These are phyloP conservation scores for Drosophila dives DNA, from an alignment of 2,888 invertebrate genomes.

Conservation along the genomic window DNA sequence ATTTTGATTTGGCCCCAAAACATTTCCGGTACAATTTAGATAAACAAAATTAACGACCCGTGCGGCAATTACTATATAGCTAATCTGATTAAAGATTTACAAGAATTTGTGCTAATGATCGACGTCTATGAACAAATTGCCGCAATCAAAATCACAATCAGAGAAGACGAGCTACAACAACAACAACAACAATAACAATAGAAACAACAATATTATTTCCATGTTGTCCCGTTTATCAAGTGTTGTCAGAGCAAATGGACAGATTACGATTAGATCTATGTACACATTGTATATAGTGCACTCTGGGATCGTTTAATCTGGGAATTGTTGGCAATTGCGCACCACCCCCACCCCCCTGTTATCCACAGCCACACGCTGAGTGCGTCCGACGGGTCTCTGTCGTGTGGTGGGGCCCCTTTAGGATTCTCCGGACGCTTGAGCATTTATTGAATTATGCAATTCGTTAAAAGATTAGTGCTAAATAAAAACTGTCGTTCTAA, in stretches of 20 bases:
- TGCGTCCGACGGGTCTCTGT: not conserved
- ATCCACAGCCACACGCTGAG: conserved; percentile 3
- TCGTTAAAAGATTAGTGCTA: conserved; percentile 76
- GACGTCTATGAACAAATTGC: conserved; percentile 77
- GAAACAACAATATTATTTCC: conserved; percentile 41
- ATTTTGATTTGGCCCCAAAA: conserved; percentile 66
- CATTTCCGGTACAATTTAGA: conserved; percentile 54
- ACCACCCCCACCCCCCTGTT: not conserved
- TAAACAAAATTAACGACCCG: conserved; percentile 48
- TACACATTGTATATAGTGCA: conserved; percentile 19
- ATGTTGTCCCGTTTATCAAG: conserved; percentile 10
- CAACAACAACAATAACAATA: conserved; percentile 47
- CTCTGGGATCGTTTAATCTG: conserved; percentile 33
- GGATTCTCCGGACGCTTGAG: conserved; percentile 20
- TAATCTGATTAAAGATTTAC: conserved; percentile 45
- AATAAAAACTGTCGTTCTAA: conserved; percentile 40
- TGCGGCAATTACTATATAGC: conserved; percentile 14
- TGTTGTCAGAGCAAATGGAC: conserved; percentile 16
- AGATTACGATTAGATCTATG: conserved; percentile 35
- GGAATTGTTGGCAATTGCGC: conserved; percentile 51
- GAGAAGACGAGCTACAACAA: conserved; percentile 29
- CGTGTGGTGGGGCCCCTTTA: conserved; percentile 11
- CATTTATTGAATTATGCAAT: conserved; percentile 79
- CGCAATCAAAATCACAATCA: conserved; percentile 60
- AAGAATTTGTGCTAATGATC: conserved; percentile 71